Conservation (phyloP, 2,888 invertebrate genomes). For the Drosophila pseudotalamancana region DNA sequence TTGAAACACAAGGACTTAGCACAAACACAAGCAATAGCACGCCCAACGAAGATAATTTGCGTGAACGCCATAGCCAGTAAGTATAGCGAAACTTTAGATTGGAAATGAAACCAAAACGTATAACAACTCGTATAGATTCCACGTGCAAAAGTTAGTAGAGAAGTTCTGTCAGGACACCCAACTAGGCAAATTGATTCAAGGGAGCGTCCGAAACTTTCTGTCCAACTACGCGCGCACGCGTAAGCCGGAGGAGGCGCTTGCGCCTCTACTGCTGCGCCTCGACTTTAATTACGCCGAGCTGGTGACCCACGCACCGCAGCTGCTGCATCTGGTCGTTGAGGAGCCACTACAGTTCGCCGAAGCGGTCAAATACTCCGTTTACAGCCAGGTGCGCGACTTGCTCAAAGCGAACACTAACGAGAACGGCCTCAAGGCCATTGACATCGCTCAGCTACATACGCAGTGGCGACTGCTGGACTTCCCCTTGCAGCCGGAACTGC, state of each 20-base stretch:
- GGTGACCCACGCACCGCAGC: conserved; percentile 26
- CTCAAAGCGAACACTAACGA: conserved; percentile 34
- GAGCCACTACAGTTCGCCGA: conserved; percentile 79
- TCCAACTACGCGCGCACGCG: conserved; percentile 53
- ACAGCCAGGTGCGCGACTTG: conserved; percentile 63
- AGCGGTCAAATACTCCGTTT: conserved; percentile 74
- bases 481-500: conserved; percentile 66
- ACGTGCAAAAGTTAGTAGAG: conserved; percentile 75
- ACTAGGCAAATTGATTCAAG: conserved; percentile 68
- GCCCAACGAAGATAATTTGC: conserved; percentile 1
- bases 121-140: conserved; percentile 61
- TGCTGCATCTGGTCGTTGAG: conserved; percentile 70
- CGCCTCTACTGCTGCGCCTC: conserved; percentile 69
- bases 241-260: conserved; percentile 73
- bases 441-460: conserved; percentile 77
- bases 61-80: conserved; percentile 48
- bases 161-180: conserved; percentile 66
- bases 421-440: conserved; percentile 58
- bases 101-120: not conserved
- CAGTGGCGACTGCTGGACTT: conserved; percentile 75
- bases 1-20: conserved; percentile 11
- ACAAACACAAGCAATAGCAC: conserved; percentile 11
- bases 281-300: conserved; percentile 72
- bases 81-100: conserved; percentile 11
- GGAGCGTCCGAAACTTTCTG: conserved; percentile 58